Percentiles rank a stretch among this genome's conserved stretches.
phyloP scores from a whole-genome alignment of 2,888 invertebrate species.

The Cheilosia scutellata region DNA sequence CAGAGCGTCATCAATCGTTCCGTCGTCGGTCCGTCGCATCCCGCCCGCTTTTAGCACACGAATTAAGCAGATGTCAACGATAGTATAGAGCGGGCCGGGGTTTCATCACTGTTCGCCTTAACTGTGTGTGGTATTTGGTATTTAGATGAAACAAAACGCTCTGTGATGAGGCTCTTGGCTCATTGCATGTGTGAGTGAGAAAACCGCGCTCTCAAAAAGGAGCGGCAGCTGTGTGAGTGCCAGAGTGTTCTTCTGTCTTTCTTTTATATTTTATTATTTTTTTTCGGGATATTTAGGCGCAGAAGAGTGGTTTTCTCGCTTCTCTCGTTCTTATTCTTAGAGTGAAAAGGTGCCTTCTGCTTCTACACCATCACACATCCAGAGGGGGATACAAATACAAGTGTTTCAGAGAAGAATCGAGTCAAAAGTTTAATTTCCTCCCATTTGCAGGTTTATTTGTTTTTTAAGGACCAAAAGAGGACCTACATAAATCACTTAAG shows the following conservation, averaged over 20 bases:
- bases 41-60: neutral
- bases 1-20: neutral
- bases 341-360: neutral
- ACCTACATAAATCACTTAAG: constrained; percentile 73
- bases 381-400: constrained; percentile 6
- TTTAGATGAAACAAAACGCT: neutral
- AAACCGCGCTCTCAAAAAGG: neutral
- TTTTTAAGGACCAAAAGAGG: constrained; percentile 58
- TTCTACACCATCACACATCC: constrained; percentile 6
- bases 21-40: constrained; percentile 12
- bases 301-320: constrained; percentile 16
- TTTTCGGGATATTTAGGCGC: neutral
- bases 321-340: constrained; percentile 25
- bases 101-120: constrained; percentile 39
- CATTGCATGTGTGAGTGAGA: constrained; percentile 27
- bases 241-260: constrained; percentile 12
- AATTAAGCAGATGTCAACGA: constrained; percentile 56
- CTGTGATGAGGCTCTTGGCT: neutral
- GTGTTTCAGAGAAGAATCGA: constrained; percentile 29
- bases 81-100: constrained; percentile 20
- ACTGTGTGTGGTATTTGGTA: constrained; percentile 30
- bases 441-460: constrained; percentile 43
- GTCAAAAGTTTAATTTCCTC: constrained; percentile 69
- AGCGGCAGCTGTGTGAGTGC: constrained; percentile 1
- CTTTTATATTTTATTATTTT: neutral